A percentile compares a stretch with the other conserved stretches of the same genome.
These are phyloP conservation scores for Oxyteleia sp. DNA, from an alignment of 2,888 invertebrate genomes.

Conservation along the genomic window DNA sequence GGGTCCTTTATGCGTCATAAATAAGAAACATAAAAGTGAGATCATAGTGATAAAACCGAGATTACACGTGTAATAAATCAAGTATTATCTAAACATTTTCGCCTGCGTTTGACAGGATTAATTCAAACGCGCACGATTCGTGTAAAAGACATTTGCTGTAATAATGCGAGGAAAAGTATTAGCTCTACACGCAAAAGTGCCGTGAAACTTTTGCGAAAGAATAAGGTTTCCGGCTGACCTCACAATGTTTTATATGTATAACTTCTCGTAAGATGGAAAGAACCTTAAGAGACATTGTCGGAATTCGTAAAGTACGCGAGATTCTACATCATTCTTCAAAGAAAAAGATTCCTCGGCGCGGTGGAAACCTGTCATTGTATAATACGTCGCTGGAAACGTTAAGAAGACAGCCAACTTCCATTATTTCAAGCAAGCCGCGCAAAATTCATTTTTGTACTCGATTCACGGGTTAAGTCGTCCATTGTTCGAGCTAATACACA, in stretches of 20 bases:
- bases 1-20: conserved; percentile 45
- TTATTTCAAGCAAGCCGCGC: conserved; percentile 59
- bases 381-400: conserved; percentile 60
- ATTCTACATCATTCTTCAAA: conserved; percentile 62
- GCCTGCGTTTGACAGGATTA: neutral
- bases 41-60: conserved; percentile 33
- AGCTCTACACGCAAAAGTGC: conserved; percentile 11
- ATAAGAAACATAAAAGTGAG: conserved; percentile 43
- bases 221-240: conserved; percentile 59
- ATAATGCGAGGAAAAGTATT: conserved; percentile 22
- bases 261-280: conserved; percentile 44
- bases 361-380: conserved; percentile 52
- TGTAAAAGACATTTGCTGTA: neutral
- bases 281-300: conserved; percentile 61
- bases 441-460: conserved; percentile 60
- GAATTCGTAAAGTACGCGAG: conserved; percentile 67
- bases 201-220: conserved; percentile 36
- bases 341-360: conserved; percentile 45
- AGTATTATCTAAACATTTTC: conserved; percentile 15
- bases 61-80: conserved; percentile 17
- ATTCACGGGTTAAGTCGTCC: conserved; percentile 26
- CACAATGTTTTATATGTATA: conserved; percentile 55
- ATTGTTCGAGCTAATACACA: conserved; percentile 52
- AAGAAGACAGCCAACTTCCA: conserved; percentile 65
- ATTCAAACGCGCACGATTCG: neutral